phyloP scores from a whole-genome alignment of 2,113 vertebrate species.

The Cyanoliseus patagonus region DNA sequence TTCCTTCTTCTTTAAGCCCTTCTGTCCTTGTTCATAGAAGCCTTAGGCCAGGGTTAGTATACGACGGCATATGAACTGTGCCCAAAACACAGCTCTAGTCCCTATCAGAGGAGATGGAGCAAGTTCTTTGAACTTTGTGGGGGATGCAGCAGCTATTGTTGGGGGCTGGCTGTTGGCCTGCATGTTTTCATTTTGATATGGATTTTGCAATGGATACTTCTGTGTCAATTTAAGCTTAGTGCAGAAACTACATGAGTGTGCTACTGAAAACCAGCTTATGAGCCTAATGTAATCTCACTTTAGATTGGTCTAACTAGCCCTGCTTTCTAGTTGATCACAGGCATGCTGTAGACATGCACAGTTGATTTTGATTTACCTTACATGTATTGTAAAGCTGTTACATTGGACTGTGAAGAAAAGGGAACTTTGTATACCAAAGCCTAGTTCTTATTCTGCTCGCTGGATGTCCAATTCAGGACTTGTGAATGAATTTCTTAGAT shows the following conservation, averaged over 20 bases:
- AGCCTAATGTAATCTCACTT: neutral
- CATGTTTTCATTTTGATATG: neutral
- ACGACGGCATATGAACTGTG: too few species aligned
- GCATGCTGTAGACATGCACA: neutral
- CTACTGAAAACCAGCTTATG: neutral
- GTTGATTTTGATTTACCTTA: neutral
- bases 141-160: neutral
- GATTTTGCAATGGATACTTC: neutral
- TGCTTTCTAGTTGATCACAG: neutral
- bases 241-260: neutral
- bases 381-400: neutral
- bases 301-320: neutral
- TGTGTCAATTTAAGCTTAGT: neutral
- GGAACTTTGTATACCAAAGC: neutral
- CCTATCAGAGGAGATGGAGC: neutral
- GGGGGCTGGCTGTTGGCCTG: neutral
- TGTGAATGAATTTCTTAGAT: neutral
- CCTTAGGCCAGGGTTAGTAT: neutral
- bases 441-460: neutral
- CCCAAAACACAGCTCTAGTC: neutral
- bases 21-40: neutral
- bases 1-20: neutral
- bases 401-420: neutral
- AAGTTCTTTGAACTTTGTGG: neutral
- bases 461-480: neutral